A percentile compares a stretch with the other conserved stretches of the same genome.
Conservation (phyloP, 30 jellyfish, hydroid and myxozoan genomes). For the Chrysaora quinquecirrha region DNA sequence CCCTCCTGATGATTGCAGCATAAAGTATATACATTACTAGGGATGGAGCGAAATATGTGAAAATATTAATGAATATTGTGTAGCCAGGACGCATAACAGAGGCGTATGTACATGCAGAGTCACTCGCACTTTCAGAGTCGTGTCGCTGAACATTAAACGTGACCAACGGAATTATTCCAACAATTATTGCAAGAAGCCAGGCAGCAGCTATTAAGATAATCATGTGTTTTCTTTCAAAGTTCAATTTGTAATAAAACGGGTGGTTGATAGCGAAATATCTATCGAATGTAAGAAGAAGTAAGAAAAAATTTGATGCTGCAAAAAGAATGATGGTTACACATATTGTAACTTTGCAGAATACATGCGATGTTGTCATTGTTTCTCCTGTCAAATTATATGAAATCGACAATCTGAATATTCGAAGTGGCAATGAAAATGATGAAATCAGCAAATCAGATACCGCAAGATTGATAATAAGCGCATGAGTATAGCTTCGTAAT, state of each 20-base stretch:
- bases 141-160: slow-evolving; percentile 8
- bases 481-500: slow-evolving; percentile 48
- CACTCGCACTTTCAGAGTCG: too few species aligned
- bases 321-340: slow-evolving; percentile 50
- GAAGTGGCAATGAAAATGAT: slow-evolving; percentile 34
- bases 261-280: slow-evolving; percentile 57
- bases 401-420: slow-evolving; percentile 34
- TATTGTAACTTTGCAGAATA: slow-evolving; percentile 43
- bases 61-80: slow-evolving; percentile 25
- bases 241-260: slow-evolving; percentile 30
- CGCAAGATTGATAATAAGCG: slow-evolving; percentile 62
- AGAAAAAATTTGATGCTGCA: slow-evolving; percentile 52
- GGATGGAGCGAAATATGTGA: slow-evolving; percentile 67
- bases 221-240: slow-evolving; percentile 29
- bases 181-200: slow-evolving; percentile 30
- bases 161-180: slow-evolving; percentile 39
- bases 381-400: not conserved
- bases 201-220: slow-evolving; percentile 10
- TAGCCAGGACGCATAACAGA: slow-evolving; percentile 42
- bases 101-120: slow-evolving; percentile 42
- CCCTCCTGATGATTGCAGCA: slow-evolving; percentile 25
- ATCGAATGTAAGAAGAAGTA: slow-evolving; percentile 66
- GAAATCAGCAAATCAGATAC: slow-evolving; percentile 63
- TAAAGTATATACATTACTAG: slow-evolving; percentile 33
- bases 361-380: slow-evolving; percentile 12